Base-by-base conservation (phyloP, 2,888 invertebrate species). In the Philereme transversata region DNA sequence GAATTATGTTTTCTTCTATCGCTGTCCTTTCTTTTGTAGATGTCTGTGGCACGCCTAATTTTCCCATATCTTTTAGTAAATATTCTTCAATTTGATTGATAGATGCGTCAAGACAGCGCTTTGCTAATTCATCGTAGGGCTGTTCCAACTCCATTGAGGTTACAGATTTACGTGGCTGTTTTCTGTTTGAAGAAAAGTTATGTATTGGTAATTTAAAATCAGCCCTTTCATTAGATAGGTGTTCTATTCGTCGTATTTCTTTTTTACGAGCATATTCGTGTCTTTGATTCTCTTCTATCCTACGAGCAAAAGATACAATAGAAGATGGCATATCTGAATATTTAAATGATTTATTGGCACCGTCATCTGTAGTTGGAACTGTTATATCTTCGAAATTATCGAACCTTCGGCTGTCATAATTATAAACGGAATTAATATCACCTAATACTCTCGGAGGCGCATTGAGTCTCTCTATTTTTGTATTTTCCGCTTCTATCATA, bases 401-500 rank as follows among this genome's bases (percentile, higher is more conserved):
- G 41, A 47, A 51, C 35, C 51, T 41, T 4, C 40, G 51, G n/a
- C 11, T 53, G 4, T 60, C 49, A 44, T 41, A 36, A 11, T 57
- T 54, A 5, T 35, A n/a, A 10, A 33, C 38, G 33, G 45, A 47
- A n/a, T 44, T 11, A n/a, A 35, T 57, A 8, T 69, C 62, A 7
- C 75, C 77, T 57, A 87, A 68, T 4, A 82, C 69, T 65, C 65
- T 82, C 0, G 82, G 79, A 22, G 64, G 47, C 0, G 61, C 46
- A 64, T 80, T 81, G 10, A 82, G 77, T 5, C 78, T 81, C 61
- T 82, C 81, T 4, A 74, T 22, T 57, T 74, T 71, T 34, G 70
- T 53, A 9, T 67, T 71, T 0, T 74, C 70, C 22, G 79, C 75
- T 72, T 82, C 84, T 35, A 81, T 80, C 22, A 82, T 10, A 4